These are phyloP conservation scores for Argynnis bischoffii DNA, from an alignment of 2,888 invertebrate species.

Conservation along the genomic window DNA sequence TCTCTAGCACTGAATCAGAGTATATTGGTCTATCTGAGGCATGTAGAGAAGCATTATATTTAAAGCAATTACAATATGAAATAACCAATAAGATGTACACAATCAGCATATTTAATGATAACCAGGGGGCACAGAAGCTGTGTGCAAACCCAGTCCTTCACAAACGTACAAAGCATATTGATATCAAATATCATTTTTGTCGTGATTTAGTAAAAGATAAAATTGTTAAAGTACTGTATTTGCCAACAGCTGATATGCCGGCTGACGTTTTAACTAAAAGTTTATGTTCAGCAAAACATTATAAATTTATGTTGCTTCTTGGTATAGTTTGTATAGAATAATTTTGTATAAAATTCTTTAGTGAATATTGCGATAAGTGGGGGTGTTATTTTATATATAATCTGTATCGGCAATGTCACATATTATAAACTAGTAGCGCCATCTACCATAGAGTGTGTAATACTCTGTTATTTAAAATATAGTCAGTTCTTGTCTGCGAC, in stretches of 20 bases:
- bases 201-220: conserved; percentile 25
- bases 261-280: conserved; percentile 28
- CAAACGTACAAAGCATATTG: conserved; percentile 40
- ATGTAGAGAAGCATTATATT: conserved; percentile 39
- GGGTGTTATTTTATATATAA: background rate
- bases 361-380: background rate
- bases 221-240: conserved; percentile 28
- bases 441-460: no score
- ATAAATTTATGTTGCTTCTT: conserved; percentile 8
- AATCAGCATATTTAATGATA: background rate
- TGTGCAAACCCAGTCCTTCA: conserved; percentile 31
- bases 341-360: background rate
- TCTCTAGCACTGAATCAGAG: conserved; percentile 44
- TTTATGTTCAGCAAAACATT: conserved; percentile 23
- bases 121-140: conserved; percentile 22
- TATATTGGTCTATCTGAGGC: conserved; percentile 34
- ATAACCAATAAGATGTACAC: conserved; percentile 23
- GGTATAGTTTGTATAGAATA: conserved; percentile 1
- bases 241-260: conserved; percentile 28
- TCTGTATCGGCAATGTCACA: no score
- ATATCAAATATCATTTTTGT: conserved; percentile 40
- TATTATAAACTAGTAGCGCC: no score
- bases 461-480: no score
- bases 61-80: conserved; percentile 35
- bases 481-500: no score